phyloP scores from a whole-genome alignment of 2,797 vertebrate species.

The Lutjanus campechanus region DNA sequence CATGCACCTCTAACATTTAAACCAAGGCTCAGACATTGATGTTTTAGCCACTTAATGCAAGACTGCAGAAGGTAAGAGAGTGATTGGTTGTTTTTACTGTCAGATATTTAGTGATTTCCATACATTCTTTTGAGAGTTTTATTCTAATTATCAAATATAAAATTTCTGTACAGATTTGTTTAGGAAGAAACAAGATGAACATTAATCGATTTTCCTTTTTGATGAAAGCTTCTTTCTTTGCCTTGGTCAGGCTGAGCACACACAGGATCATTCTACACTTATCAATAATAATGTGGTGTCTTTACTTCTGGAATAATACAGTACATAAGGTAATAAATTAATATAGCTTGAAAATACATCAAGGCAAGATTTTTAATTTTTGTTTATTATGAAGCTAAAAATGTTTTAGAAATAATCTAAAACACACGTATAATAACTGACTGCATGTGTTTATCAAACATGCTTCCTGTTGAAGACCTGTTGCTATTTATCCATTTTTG shows the following conservation, averaged over 20 bases:
- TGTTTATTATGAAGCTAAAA: background rate
- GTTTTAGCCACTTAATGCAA: conserved; percentile 35
- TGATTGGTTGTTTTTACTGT: background rate
- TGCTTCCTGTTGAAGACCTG: background rate
- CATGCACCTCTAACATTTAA: conserved; percentile 65
- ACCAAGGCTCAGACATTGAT: conserved; percentile 16
- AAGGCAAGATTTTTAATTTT: background rate
- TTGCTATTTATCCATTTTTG: too few relatives aligned
- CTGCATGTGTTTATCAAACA: conserved; percentile 1
- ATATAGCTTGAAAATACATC: background rate
- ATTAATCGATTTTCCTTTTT: too few relatives aligned
- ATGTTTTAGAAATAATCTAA: background rate
- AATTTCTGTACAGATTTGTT: background rate
- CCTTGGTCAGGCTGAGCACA: background rate
- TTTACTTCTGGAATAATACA: background rate
- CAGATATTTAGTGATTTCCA: background rate
- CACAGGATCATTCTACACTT: background rate
- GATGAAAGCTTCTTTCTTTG: background rate
- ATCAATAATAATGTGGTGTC: background rate
- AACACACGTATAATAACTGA: background rate
- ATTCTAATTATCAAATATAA: background rate
- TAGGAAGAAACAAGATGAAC: background rate
- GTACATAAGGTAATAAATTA: background rate
- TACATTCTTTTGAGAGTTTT: background rate
- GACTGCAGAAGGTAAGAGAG: conserved; percentile 71